Conservation (phyloP, 2,888 invertebrate genomes). For the Diarsia brunnea region DNA sequence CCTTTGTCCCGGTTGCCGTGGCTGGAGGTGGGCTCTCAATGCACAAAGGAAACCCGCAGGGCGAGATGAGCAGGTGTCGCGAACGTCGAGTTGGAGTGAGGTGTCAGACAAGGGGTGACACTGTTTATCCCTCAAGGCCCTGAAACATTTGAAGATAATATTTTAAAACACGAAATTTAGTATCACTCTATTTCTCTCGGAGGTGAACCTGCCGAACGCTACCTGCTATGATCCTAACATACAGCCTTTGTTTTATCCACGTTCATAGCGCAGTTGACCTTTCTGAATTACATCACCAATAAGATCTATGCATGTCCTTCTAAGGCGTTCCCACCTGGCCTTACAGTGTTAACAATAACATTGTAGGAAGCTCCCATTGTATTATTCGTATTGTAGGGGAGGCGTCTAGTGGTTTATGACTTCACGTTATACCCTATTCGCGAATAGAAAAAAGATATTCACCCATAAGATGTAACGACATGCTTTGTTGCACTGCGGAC, state of each 20-base stretch:
- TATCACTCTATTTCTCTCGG: too few relatives aligned
- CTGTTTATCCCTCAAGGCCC: not conserved
- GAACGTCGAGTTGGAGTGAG: not conserved
- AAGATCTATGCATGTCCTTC: not conserved
- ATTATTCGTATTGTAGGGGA: not conserved
- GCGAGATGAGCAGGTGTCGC: not conserved
- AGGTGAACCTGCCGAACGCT: too few relatives aligned
- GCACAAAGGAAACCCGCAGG: not conserved
- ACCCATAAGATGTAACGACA: not conserved
- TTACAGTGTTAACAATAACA: not conserved
- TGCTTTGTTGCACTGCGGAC: not conserved
- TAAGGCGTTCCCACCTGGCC: not conserved
- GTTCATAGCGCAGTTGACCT: too few relatives aligned
- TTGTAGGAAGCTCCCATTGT: not conserved
- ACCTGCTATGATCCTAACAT: not conserved
- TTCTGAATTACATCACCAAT: not conserved
- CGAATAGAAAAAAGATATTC: not conserved
- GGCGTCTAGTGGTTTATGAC: conserved; percentile 14
- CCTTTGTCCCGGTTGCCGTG: not conserved
- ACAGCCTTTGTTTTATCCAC: not conserved
- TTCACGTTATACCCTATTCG: not conserved
- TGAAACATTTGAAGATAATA: not conserved
- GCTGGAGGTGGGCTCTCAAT: too few relatives aligned
- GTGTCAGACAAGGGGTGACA: not conserved
- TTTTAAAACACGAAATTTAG: not conserved